Base-by-base conservation (phyloP, 23 tunicate species). In the Aplidium turbinatum region DNA sequence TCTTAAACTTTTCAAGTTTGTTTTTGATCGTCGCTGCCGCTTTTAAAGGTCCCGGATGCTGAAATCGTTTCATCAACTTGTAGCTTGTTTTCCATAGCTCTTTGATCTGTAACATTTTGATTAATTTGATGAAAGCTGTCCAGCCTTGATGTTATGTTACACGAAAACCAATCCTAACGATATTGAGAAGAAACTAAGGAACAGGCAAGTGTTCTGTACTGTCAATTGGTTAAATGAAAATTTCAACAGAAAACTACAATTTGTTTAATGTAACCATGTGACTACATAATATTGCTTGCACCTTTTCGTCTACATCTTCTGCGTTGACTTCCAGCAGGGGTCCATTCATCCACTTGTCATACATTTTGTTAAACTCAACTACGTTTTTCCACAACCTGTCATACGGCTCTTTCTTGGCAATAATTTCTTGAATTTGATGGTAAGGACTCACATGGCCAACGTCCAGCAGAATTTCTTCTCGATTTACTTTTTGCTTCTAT, bases 291-390 rank as follows among this genome's bases (percentile, higher is more conserved):
- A 9, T 42, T 16, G 9, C 48, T 9, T 42, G 34, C 61, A 87
- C 95, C 53, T 62, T 77, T 74, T 87, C 95, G 13, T 81, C 95
- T 4, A 87, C 95, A 26, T 60, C 63, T 66, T 87, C 95, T 33
- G 95, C 95, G 47, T 87, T 87, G 31, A 87, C 95, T 19, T 87
- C 79, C 21, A 87, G 66, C 42, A 87, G 33, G 16, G 95, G 87
- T 2, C 95, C 95, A 38, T 87, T 87, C 87, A 87, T 80, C 95
- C 95, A 87, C 34, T 73, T 69, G 47, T 87, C 95, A 58, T 88
- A 47, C 33, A 38, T 67, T 11, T 38, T 36, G 66, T 88, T 55
- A 35, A 81, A 81, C 18, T 78, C 87, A 1, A 88, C 83, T 60
- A 78, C 87, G 1, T 85, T 88, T 35, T 63, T 75, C 96, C 96